Base-by-base conservation (phyloP, 2,888 invertebrate genomes). In the Synanthedon vespiformis region DNA sequence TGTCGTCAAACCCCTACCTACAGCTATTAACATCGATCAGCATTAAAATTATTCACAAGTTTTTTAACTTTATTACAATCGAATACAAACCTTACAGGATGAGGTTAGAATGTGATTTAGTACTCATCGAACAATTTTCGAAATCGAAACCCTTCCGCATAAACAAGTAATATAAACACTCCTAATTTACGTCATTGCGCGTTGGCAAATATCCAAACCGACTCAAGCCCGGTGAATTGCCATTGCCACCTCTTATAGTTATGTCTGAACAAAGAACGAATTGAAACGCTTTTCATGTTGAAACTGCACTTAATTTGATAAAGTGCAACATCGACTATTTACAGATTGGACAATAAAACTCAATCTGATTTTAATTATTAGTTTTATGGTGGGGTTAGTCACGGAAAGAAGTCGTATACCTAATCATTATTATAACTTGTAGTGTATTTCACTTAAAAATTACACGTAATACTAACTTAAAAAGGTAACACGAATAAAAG, bases 241-340 rank as follows among this genome's bases (percentile, higher is more conserved):
- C 62, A 14, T 44, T 44, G 69, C 66, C 62, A 59, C 61, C 58
- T 62, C 62, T 69, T 72, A 61, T 58, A 61, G 61, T 66, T 69
- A 44, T 55, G 55, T 57, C 56, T 60, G 64, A 73, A 77, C 74
- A 76, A 76, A 77, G 72, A 68, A 65, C 61, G 59, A 58, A 53
- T 54, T 44, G 55, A 53, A 59, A 56, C 57, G 55, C 44, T 44
- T 44, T 12, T 12, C 13, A 44, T 44, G 4, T 44, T 44, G 13
- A 44, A n/a, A 44, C 44, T 44, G 44, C 44, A 44, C 44, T 44
- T 44, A 14, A 12, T 13, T n/a, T n/a, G 13, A 44, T 44, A 44
- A 44, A 44, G 44, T 44, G 44, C 44, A 13, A 13, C 44, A 13
- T 44, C 8, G 27, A 6, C 8, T 34, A 34, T 34, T 34, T 6